Percentiles rank a stretch among this genome's conserved stretches.
Conservation (phyloP, 2,888 invertebrate genomes). For the Brachynemurus nebulosus region DNA sequence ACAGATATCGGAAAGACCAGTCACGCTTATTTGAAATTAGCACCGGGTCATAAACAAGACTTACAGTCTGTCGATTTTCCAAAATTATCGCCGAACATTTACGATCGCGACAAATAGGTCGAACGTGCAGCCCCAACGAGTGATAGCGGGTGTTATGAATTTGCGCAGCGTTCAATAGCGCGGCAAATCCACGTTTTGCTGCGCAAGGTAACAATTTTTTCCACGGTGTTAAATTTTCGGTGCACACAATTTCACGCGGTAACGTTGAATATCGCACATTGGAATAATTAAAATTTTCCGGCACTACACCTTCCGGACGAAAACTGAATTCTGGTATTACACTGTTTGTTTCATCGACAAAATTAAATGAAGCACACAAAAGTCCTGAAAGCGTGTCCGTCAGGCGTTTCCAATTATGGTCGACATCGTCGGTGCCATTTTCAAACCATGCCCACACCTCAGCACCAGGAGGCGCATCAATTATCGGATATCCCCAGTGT, state of each 20-base stretch:
- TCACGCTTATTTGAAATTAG: conserved; percentile 49
- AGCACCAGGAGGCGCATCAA: conserved; percentile 84
- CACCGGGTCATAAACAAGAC: conserved; percentile 72
- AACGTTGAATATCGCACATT: conserved; percentile 72
- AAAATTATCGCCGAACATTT: conserved; percentile 41
- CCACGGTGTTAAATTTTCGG: conserved; percentile 98
- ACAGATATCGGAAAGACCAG: conserved; percentile 77
- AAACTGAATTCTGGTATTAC: conserved; percentile 73
- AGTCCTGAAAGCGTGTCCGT: conserved; percentile 87
- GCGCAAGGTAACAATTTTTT: conserved; percentile 94
- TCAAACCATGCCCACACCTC: conserved; percentile 90
- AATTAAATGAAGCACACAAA: conserved; percentile 92
- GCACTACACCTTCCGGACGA: conserved; percentile 52
- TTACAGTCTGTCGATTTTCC: conserved; percentile 74
- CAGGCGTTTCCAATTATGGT: conserved; percentile 76
- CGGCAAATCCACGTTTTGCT: conserved; percentile 73
- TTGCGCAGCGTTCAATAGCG: conserved; percentile 76
- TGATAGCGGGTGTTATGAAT: conserved; percentile 90
- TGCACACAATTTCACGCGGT: conserved; percentile 93
- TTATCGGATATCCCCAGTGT: conserved; percentile 87
- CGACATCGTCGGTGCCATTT: conserved; percentile 52
- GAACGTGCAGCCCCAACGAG: conserved; percentile 73
- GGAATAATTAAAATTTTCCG: conserved; percentile 36
- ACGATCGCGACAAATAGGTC: conserved; percentile 53
- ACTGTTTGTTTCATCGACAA: conserved; percentile 74